Evolutionary conservation across 2,113 vertebrate genomes (phyloP), one percentile per base, ranked within the genome.

Genomic region (Diadophis punctatus): DNA sequence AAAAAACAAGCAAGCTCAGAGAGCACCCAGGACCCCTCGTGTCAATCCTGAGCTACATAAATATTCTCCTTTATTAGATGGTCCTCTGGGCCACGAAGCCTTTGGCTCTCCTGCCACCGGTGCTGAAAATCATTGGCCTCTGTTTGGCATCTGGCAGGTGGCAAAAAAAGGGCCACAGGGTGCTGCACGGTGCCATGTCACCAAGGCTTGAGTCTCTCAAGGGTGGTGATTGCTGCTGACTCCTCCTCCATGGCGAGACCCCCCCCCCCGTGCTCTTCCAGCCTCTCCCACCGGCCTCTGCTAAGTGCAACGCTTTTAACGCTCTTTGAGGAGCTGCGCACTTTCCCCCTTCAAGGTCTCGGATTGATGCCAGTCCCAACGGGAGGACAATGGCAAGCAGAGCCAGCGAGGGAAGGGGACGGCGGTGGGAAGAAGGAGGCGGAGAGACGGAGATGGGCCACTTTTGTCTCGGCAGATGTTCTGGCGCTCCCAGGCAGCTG

Each of bases 121-220:
- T 7, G 68, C 63, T 39, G 68, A 74, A 34, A 8, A 18, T 16
- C 5, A 2, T n/a, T 20, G 14, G n/a, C 68, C 68, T 20, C 16
- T 8, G 6, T 39, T 16, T 68, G 68, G n/a, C 63, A 18, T 34
- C 68, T 5, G 14, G 68, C n/a, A 74, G 63, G 30, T 6, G 30
- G 30, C 63, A 6, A 34, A 1, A 34, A 34, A 34, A 7, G 63
- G 60, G 58, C 9, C 27, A 1, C 25, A 1, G 9, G 30, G 63
- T 18, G 16, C 2, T 6, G n/a, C n/a, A 2, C 3, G 68, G n/a
- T 3, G n/a, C 68, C n/a, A 1, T 8, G n/a, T 20, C 34, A 1
- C 68, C 68, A 8, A 39, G n/a, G 68, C 11, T 55, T 18, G 53
- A 55, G 53, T 20, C 18, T 55, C 53, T 55, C 22, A 8, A 56